A percentile compares a stretch with the other conserved stretches of the same genome.
phyloP scores from a whole-genome alignment of 1,140 invertebrate species.

The Pseudomyrmex pallidus region DNA sequence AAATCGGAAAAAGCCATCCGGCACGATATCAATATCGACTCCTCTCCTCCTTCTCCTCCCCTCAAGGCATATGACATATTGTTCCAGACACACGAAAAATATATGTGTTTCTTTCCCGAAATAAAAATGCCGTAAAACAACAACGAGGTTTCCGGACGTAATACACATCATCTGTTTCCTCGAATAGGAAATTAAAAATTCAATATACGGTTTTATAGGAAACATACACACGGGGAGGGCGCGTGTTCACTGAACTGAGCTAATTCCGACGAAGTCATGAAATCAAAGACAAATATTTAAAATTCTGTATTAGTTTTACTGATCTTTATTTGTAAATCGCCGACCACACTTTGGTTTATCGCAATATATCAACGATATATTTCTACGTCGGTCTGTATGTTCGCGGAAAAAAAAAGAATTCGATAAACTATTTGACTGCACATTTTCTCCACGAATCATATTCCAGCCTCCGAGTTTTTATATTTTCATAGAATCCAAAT shows the following conservation, averaged over 20 bases:
- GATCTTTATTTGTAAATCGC: background rate
- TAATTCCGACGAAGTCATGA: background rate
- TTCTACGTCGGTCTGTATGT: background rate
- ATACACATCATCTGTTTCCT: background rate
- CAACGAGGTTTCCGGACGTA: background rate
- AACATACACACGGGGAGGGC: background rate
- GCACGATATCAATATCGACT: conserved; percentile 40
- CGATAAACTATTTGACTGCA: background rate
- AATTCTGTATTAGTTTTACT: background rate
- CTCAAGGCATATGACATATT: conserved; percentile 20
- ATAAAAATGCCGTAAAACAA: conserved; percentile 5
- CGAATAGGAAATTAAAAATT: conserved; percentile 17
- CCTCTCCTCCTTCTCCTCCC: background rate
- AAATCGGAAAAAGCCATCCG: conserved; percentile 33
- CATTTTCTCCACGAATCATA: background rate
- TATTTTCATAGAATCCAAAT: background rate
- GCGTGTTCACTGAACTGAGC: background rate
- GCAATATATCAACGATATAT: background rate
- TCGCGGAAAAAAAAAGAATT: background rate
- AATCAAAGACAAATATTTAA: too few relatives aligned
- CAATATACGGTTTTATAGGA: background rate
- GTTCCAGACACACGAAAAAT: background rate
- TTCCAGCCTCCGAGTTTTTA: background rate
- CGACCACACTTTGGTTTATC: background rate
- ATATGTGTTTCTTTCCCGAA: background rate